phyloP scores from a whole-genome alignment of 2,888 invertebrate genomes.

The Operophtera brumata region DNA sequence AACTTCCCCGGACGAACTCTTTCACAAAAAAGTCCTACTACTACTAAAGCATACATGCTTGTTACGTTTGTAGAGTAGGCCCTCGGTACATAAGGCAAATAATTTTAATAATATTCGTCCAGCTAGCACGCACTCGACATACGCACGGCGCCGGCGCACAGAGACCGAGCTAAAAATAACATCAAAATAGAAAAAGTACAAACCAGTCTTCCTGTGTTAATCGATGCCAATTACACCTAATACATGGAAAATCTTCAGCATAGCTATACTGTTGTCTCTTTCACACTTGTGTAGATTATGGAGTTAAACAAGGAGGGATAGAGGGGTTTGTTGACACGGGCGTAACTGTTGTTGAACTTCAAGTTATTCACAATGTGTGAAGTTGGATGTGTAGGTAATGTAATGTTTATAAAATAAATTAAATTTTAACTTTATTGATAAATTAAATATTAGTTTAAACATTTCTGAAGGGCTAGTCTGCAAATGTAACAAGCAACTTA shows the following conservation, averaged over 20 bases:
- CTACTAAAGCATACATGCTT: no score
- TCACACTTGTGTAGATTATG: slow-evolving; percentile 6
- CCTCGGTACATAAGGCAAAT: no score
- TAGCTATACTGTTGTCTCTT: slow-evolving; percentile 20
- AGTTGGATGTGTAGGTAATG: background rate
- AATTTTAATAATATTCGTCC: background rate
- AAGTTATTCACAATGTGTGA: slow-evolving; percentile 17
- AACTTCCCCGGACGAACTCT: no score
- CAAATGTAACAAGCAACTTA: no score
- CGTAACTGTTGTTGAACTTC: slow-evolving; percentile 19
- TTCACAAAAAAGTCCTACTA: no score
- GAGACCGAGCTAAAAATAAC: slow-evolving; percentile 49
- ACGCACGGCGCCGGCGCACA: background rate
- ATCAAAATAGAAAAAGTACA: slow-evolving; percentile 51
- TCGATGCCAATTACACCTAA: slow-evolving; percentile 72
- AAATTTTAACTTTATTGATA: no score
- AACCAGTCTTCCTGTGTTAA: slow-evolving; percentile 77
- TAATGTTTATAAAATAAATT: slow-evolving; percentile 4
- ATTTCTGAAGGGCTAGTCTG: no score
- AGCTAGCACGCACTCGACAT: background rate
- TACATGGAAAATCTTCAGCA: slow-evolving; percentile 24
- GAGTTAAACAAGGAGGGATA: slow-evolving; percentile 10
- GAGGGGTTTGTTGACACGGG: slow-evolving; percentile 22
- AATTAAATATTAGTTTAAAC: no score
- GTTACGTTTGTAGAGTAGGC: no score